Evolutionary conservation across 2,797 vertebrate genomes (phyloP).

Genomic region (Siniperca obscura): DNA sequence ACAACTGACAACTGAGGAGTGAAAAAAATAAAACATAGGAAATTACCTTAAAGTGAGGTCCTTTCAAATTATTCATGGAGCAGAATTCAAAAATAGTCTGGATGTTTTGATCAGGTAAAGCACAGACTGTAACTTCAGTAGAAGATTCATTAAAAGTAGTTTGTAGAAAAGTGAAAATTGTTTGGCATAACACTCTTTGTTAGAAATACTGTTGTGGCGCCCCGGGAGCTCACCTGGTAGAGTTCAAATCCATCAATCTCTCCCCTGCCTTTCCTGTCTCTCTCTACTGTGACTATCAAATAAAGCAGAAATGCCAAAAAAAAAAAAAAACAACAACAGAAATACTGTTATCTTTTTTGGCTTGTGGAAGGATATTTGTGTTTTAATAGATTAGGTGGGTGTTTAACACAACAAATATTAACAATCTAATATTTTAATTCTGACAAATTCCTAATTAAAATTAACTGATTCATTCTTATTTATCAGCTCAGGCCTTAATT

Average conservation of each 20-base stretch:
- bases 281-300: too few relatives aligned
- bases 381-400: not conserved
- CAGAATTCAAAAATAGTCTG: conserved; percentile 29
- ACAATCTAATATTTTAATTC: not conserved
- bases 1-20: not conserved
- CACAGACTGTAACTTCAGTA: not conserved
- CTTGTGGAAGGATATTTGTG: not conserved
- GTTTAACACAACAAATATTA: not conserved
- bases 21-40: not conserved
- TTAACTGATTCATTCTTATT: not conserved
- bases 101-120: conserved; percentile 3
- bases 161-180: not conserved
- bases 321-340: too few relatives aligned
- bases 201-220: not conserved
- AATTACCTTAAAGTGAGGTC: conserved; percentile 16
- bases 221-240: too few relatives aligned
- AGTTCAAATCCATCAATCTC: too few relatives aligned
- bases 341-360: not conserved
- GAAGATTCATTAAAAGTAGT: too few relatives aligned
- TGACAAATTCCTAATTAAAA: not conserved
- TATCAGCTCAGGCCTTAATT: not conserved
- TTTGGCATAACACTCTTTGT: not conserved
- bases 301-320: too few relatives aligned
- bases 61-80: conserved; percentile 13
- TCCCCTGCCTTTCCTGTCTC: too few relatives aligned